Base-by-base conservation (phyloP, 1,140 invertebrate genomes). In the Rhyacophila brunnea region DNA sequence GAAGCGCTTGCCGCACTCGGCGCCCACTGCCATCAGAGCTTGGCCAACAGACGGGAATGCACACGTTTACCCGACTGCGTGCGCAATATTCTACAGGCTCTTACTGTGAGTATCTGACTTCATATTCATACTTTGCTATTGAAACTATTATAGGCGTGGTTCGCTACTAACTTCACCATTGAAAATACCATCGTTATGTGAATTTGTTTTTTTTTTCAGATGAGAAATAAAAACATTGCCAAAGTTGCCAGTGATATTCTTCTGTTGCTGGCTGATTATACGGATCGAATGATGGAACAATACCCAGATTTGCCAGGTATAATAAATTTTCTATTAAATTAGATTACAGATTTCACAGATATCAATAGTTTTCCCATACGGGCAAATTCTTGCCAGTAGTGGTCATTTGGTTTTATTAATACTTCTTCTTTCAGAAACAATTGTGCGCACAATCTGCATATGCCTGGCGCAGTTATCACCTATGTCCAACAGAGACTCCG, bases 161-260 rank as follows among this genome's bases (percentile, higher is more conserved):
- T n/a, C n/a, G n/a, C n/a, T n/a, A n/a, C n/a, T n/a, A n/a, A n/a
- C n/a, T n/a, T n/a, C n/a, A n/a, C n/a, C n/a, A n/a, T n/a, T n/a
- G n/a, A n/a, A n/a, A n/a, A n/a, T n/a, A n/a, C n/a, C n/a, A n/a
- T n/a, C n/a, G n/a, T n/a, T n/a, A n/a, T n/a, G n/a, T n/a, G n/a
- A n/a, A n/a, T n/a, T n/a, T 15, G 3, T 15, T 40, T 15, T 40
- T 40, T 13, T 15, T 40, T 40, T 40, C 73, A 93, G 90, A 90
- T 92, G 77, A 89, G 86, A 67, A 90, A 92, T 70, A 86, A 89
- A 72, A 85, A 82, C 11, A 90, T 95, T 15, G 91, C 89, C 23
- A 89, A 93, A 77, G 85, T 95, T n/a, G 90, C 92, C 2, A 90
- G 89, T 62, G 92, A 95, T 73, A 86, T 90, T 68, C 76, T 96